Conservation (phyloP, 2,797 vertebrate genomes). For the Prionace glauca region DNA sequence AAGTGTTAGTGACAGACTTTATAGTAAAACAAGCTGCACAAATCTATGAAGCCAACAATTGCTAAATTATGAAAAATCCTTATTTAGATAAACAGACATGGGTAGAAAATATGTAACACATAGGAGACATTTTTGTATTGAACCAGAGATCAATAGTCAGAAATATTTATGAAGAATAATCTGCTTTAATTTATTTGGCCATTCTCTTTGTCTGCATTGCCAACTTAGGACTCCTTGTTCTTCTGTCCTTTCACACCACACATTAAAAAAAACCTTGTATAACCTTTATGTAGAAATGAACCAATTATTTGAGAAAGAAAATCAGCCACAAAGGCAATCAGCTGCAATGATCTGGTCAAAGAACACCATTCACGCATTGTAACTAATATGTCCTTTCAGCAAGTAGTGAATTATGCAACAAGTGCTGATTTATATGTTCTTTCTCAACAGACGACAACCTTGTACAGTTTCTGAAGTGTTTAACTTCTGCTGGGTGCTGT, state of each 20-base stretch:
- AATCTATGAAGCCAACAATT: neutral
- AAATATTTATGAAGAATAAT: neutral
- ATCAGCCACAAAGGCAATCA: neutral
- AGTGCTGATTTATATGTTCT: slow-evolving; percentile 30
- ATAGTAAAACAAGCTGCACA: neutral
- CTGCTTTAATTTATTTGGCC: neutral
- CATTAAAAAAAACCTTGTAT: neutral
- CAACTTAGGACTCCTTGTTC: slow-evolving; percentile 11
- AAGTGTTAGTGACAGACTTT: neutral
- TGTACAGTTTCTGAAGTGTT: slow-evolving; percentile 87
- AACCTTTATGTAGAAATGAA: neutral
- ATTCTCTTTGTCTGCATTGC: neutral
- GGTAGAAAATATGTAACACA: neutral
- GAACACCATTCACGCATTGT: neutral
- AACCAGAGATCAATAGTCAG: neutral
- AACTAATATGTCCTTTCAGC: neutral
- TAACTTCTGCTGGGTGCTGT: slow-evolving; percentile 91
- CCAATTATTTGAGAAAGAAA: neutral
- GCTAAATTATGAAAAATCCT: neutral
- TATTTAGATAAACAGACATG: neutral
- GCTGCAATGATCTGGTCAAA: neutral
- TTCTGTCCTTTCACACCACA: neutral
- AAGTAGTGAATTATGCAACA: neutral
- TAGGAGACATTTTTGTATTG: neutral
- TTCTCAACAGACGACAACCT: slow-evolving; percentile 70